Evolutionary conservation across 2,797 vertebrate genomes (phyloP).

Genomic region (Eremophila alpestris): DNA sequence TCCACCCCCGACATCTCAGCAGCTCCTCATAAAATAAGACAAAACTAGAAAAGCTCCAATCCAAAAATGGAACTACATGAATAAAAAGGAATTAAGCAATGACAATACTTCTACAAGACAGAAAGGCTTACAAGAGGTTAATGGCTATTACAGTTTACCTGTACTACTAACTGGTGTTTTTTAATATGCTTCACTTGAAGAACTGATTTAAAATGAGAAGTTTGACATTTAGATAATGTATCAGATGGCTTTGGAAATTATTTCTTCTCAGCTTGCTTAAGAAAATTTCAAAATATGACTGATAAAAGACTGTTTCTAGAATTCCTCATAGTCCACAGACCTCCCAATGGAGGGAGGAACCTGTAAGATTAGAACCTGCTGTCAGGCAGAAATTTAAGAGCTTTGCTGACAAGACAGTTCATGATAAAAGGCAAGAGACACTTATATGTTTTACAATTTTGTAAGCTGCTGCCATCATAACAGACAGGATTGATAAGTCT

Average conservation of each 20-base stretch:
- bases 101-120: neutral
- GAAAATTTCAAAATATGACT: neutral
- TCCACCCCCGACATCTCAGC: neutral
- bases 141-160: neutral
- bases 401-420: neutral
- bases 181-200: neutral
- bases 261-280: neutral
- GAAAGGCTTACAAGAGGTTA: neutral
- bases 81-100: neutral
- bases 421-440: neutral
- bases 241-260: neutral
- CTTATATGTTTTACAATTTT: neutral
- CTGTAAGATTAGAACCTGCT: neutral
- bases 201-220: neutral
- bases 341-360: neutral
- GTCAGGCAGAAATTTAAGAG: neutral
- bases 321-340: neutral
- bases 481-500: neutral
- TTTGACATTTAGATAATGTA: neutral
- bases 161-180: neutral
- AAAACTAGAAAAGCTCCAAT: neutral
- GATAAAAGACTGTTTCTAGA: neutral
- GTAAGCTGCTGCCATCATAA: neutral
- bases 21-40: neutral
- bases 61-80: neutral